A percentile compares a stretch with the other conserved stretches of the same genome.
phyloP scores from a whole-genome alignment of 1,140 invertebrate species.

The Xylocopa sonorina region DNA sequence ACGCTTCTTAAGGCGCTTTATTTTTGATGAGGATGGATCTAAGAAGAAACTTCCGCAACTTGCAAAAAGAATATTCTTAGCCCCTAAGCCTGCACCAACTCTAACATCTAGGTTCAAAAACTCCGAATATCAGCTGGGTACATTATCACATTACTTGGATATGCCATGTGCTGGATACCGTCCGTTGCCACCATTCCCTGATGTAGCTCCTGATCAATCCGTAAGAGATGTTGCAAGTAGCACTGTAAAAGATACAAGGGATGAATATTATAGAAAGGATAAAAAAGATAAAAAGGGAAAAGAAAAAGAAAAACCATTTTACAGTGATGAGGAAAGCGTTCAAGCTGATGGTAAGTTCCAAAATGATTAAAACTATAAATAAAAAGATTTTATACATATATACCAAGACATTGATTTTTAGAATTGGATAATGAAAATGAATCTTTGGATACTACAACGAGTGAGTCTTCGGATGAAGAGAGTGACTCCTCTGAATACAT shows the following conservation, averaged over 20 bases:
- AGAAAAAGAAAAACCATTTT: slow-evolving; percentile 73
- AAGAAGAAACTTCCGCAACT: slow-evolving; percentile 85
- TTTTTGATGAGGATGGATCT: slow-evolving; percentile 84
- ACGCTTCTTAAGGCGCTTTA: slow-evolving; percentile 91
- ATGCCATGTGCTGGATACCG: slow-evolving; percentile 92
- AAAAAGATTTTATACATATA: slow-evolving; percentile 14
- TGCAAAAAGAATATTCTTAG: slow-evolving; percentile 93
- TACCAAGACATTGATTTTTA: slow-evolving; percentile 52
- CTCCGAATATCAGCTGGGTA: slow-evolving; percentile 94
- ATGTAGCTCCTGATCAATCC: slow-evolving; percentile 87
- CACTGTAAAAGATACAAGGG: slow-evolving; percentile 55
- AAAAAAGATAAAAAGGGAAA: slow-evolving; percentile 76
- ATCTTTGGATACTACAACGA: slow-evolving; percentile 71
- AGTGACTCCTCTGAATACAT: slow-evolving; percentile 74
- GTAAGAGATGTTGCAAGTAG: slow-evolving; percentile 88
- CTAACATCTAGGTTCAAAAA: slow-evolving; percentile 86
- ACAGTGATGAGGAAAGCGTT: slow-evolving; percentile 74
- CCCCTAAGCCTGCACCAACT: slow-evolving; percentile 95
- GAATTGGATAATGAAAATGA: slow-evolving; percentile 74
- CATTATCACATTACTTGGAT: slow-evolving; percentile 97
- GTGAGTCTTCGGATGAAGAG: slow-evolving; percentile 72
- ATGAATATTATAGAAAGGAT: slow-evolving; percentile 69
- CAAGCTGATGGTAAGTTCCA: slow-evolving; percentile 63
- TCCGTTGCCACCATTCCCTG: slow-evolving; percentile 93
- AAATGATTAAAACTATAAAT: background rate